phyloP scores from a whole-genome alignment of 2,797 vertebrate species.

The Mormyrus proboscirostris region DNA sequence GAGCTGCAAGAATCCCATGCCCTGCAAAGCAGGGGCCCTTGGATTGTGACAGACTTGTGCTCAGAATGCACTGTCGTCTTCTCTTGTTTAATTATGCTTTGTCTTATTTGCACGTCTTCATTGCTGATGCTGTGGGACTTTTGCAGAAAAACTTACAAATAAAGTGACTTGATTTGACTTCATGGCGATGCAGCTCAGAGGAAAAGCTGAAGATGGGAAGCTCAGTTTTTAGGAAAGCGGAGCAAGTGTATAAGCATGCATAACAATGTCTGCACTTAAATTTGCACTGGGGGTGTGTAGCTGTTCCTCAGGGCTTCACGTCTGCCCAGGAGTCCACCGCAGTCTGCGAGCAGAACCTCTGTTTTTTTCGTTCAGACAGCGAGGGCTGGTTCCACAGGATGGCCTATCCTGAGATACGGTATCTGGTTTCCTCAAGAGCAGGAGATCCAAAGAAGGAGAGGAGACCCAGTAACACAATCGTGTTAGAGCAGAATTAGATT shows the following conservation, averaged over 20 bases:
- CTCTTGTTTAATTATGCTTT: neutral
- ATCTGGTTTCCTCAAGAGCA: slow-evolving; percentile 45
- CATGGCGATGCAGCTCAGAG: neutral
- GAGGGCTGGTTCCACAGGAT: slow-evolving; percentile 50
- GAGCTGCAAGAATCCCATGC: neutral
- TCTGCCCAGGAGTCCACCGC: neutral
- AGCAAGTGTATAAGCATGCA: neutral
- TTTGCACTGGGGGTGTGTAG: neutral
- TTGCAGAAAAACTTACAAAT: neutral
- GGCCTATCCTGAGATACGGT: slow-evolving; percentile 45
- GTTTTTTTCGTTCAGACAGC: slow-evolving; percentile 48
- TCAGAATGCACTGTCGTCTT: neutral
- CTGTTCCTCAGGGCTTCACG: neutral
- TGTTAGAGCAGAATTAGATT: slow-evolving; percentile 32
- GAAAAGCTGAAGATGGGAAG: neutral
- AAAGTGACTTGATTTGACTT: neutral
- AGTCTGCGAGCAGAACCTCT: neutral
- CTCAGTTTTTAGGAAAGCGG: neutral
- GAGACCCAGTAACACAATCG: slow-evolving; percentile 26
- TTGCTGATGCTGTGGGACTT: neutral
- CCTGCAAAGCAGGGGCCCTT: neutral
- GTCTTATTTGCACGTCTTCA: neutral
- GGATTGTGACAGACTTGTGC: neutral
- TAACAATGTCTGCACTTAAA: neutral
- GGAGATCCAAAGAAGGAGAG: slow-evolving; percentile 3